Conservation (phyloP, 2,113 vertebrate species). For the Motacilla alba region DNA sequence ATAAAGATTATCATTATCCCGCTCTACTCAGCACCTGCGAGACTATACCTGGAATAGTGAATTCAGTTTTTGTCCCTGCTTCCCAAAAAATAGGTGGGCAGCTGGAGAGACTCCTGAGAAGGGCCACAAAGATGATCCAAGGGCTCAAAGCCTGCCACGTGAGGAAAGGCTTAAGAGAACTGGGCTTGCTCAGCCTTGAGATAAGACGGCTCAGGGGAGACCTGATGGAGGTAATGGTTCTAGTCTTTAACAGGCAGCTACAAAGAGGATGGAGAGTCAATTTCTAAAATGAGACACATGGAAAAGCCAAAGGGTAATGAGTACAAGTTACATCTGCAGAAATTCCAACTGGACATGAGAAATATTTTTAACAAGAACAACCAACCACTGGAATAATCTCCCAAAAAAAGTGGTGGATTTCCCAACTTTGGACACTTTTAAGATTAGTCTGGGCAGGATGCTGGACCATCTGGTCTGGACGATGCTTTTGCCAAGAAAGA, state of each 20-base stretch:
- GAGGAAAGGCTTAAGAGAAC: not conserved
- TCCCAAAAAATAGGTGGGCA: not conserved
- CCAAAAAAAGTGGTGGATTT: not conserved
- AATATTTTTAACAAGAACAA: not conserved
- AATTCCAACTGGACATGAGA: not conserved
- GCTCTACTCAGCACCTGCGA: not conserved
- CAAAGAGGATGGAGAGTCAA: not conserved
- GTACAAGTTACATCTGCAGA: fast-evolving
- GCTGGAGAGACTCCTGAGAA: not conserved
- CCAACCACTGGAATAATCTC: not conserved
- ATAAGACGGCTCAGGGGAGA: not conserved
- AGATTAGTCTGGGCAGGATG: not conserved
- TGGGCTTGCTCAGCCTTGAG: not conserved
- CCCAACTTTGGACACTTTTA: not conserved
- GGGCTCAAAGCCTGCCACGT: not conserved
- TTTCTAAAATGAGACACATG: not conserved
- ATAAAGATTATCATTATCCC: not conserved
- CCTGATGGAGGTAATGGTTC: not conserved
- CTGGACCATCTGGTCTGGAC: not conserved
- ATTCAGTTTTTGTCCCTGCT: not conserved
- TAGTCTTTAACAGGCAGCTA: not conserved
- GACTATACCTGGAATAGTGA: not conserved
- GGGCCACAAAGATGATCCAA: not conserved
- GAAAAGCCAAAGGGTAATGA: not conserved
- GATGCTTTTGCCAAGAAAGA: not conserved